phyloP scores from a whole-genome alignment of 2,888 invertebrate genomes.

The Clistopyga incitator region DNA sequence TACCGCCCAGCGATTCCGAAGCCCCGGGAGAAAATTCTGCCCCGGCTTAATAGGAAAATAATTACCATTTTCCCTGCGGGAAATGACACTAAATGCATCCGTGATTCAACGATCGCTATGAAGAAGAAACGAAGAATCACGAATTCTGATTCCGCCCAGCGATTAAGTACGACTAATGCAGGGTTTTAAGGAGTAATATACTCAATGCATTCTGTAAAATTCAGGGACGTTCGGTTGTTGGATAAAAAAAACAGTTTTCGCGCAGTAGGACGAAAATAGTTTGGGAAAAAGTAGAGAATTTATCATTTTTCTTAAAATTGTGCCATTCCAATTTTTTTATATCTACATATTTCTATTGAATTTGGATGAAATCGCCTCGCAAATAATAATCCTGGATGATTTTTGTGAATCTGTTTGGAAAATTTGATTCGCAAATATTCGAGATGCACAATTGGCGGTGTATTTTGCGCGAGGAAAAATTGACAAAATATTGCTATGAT shows the following conservation, averaged over 20 bases:
- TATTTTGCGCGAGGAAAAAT: background rate
- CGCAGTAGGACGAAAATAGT: too few relatives aligned
- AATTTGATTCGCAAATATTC: background rate
- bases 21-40: slow-evolving; percentile 73
- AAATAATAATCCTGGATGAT: background rate
- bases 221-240: background rate
- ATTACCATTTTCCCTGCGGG: background rate
- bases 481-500: background rate
- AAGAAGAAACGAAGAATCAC: background rate
- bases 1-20: slow-evolving; percentile 70
- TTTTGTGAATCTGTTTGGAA: background rate
- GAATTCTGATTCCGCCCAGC: slow-evolving; percentile 37
- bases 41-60: slow-evolving; percentile 68
- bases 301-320: too few relatives aligned
- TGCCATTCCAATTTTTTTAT: too few relatives aligned
- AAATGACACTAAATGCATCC: background rate
- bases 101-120: background rate
- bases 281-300: too few relatives aligned
- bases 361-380: background rate
- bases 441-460: background rate
- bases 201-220: slow-evolving; percentile 1
- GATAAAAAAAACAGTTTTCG: too few relatives aligned
- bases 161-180: slow-evolving; percentile 27
- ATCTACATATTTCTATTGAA: background rate
- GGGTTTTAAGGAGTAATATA: slow-evolving; percentile 27